phyloP scores from a whole-genome alignment of 2,113 vertebrate genomes.

The Atractosteus spatula region DNA sequence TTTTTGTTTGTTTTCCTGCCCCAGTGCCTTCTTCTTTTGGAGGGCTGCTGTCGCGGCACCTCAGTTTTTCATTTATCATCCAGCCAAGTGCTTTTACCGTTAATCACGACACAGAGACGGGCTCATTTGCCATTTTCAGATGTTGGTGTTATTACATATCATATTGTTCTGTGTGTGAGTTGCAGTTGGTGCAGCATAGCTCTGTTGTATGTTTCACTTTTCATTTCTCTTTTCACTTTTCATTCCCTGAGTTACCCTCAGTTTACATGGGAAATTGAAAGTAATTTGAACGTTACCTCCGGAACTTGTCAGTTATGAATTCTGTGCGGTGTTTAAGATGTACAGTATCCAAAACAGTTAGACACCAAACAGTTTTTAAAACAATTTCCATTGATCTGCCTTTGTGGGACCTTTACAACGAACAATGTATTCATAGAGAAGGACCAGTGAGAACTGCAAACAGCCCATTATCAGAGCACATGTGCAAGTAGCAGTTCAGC shows the following conservation, averaged over 20 bases:
- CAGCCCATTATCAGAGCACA: too few species aligned
- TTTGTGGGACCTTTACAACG: too few species aligned
- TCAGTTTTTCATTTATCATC: neutral
- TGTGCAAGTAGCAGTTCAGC: too few species aligned
- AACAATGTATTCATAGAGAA: too few species aligned
- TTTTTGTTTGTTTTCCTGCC: neutral
- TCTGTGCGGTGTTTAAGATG: neutral
- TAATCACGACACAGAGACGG: too few species aligned
- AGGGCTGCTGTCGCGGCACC: neutral
- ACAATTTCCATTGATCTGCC: too few species aligned
- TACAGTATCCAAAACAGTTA: neutral
- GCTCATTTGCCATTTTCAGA: too few species aligned
- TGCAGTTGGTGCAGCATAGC: neutral
- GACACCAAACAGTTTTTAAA: too few species aligned
- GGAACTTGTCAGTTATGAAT: constrained; percentile 8
- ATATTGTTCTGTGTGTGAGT: neutral
- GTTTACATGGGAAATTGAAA: neutral
- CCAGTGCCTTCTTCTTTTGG: neutral
- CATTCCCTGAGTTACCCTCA: too few species aligned
- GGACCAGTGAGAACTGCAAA: too few species aligned
- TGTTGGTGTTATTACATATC: neutral
- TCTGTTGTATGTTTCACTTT: neutral
- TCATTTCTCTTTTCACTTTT: neutral
- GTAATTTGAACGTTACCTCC: neutral
- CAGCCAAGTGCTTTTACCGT: neutral